Base-by-base conservation (phyloP, 1,140 invertebrate genomes). In the Hetaerina americana region DNA sequence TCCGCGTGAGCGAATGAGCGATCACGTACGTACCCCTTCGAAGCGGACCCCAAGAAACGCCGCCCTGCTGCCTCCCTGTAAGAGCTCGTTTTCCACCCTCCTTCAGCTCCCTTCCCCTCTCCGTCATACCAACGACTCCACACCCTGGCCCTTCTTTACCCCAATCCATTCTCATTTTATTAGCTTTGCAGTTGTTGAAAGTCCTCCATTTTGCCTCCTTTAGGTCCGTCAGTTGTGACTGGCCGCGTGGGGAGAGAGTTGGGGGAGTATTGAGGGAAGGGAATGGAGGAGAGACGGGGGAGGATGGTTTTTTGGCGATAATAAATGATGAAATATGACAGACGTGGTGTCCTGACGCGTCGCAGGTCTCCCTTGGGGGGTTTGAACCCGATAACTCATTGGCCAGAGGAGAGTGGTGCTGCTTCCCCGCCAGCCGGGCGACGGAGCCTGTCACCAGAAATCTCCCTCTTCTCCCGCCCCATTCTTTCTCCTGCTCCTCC, bases 281-380 rank as follows among this genome's bases (percentile, higher is more conserved):
- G n/a, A n/a, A n/a, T n/a, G n/a, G n/a, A n/a, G n/a, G n/a, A n/a
- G n/a, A n/a, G n/a, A n/a, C n/a, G 22, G 40, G 40, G 40, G 2
- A 57, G 2, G 40, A 57, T 57, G 40, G 3, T n/a, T 1, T 57
- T n/a, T n/a, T 57, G n/a, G n/a, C 2, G 15, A n/a, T 57, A 57
- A 57, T 57, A 57, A 57, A 57, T 57, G 40, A 57, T 57, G 40
- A 57, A 57, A 57, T 57, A 57, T 57, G 40, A 57, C 40, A 57
- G 40, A 57, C 40, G 40, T n/a, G n/a, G 2, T 57, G 40, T 1
- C 22, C 40, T 57, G 40, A 57, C 40, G 22, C 40, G 15, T 57
- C 22, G 40, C 40, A 57, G 40, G 22, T 57, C 40, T 57, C 40
- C 40, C 40, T 57, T 5, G 40, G 40, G 40, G 40, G 40, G 15